Evolutionary conservation across 2,797 vertebrate species (phyloP).

Genomic region (Austrolebias charrua): DNA sequence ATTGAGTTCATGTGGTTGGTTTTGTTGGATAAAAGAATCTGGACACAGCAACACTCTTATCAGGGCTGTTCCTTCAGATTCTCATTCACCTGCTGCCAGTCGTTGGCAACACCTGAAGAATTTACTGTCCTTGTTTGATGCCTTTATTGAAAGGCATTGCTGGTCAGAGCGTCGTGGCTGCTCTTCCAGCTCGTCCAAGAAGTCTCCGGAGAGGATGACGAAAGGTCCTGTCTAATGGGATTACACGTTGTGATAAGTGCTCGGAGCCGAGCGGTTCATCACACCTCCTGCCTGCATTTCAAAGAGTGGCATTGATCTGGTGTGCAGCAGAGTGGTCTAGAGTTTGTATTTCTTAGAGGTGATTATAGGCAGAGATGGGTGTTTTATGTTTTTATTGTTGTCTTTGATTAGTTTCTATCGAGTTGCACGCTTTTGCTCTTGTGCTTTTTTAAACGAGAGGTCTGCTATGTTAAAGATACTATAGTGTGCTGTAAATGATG

Average conservation of each 20-base stretch:
- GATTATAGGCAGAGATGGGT: conserved; percentile 20
- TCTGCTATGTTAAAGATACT: neutral
- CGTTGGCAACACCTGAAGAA: conserved; percentile 12
- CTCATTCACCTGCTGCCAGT: conserved; percentile 24
- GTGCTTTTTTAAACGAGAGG: neutral
- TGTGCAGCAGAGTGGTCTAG: conserved; percentile 24
- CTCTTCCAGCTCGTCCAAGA: conserved; percentile 46
- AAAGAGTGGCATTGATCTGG: conserved; percentile 61
- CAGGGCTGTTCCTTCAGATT: conserved; percentile 5
- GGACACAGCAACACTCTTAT: neutral
- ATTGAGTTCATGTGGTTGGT: neutral
- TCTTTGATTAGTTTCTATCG: neutral
- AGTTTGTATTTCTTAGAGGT: conserved; percentile 23
- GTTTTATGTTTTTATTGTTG: conserved; percentile 22
- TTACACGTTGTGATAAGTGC: conserved; percentile 72
- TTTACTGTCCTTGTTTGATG: conserved; percentile 4
- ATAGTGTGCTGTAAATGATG: neutral
- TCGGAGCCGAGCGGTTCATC: conserved; percentile 58
- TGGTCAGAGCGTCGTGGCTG: conserved; percentile 32
- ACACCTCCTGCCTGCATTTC: conserved; percentile 59
- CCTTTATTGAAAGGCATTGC: conserved; percentile 41
- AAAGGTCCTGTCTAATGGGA: conserved; percentile 75
- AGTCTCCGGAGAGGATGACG: conserved; percentile 69
- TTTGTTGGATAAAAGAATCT: neutral
- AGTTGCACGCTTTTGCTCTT: neutral